A percentile compares a stretch with the other conserved stretches of the same genome.
These are phyloP conservation scores for Jacana jacana DNA, from an alignment of 2,113 vertebrate genomes.

Conservation along the genomic window DNA sequence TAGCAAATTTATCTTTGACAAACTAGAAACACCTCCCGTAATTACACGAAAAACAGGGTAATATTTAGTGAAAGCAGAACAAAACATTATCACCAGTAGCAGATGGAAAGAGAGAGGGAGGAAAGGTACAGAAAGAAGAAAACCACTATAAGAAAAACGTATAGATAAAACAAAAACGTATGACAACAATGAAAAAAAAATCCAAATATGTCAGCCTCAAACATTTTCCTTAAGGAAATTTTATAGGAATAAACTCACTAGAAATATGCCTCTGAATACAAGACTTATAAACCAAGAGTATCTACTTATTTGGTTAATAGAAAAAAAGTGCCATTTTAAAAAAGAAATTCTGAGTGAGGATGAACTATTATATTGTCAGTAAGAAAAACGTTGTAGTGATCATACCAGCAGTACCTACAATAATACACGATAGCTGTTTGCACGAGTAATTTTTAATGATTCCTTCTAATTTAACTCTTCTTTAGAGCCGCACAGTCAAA, in stretches of 20 bases:
- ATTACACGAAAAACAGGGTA: constrained; percentile 10
- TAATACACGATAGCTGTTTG: background rate
- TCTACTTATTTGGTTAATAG: background rate
- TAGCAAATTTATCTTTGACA: constrained; percentile 56
- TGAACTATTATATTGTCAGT: background rate
- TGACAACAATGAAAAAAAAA: background rate
- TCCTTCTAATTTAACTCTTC: background rate
- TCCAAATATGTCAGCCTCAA: background rate
- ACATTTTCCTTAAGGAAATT: background rate
- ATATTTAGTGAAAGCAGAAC: constrained; percentile 17
- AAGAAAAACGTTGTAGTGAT: background rate
- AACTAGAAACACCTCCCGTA: background rate
- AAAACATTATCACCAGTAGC: background rate
- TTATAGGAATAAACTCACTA: background rate
- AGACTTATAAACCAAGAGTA: background rate
- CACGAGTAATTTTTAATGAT: background rate
- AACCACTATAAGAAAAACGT: background rate
- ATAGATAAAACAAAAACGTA: background rate
- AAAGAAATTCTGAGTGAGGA: background rate
- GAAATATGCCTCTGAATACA: background rate
- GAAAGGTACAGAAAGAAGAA: background rate
- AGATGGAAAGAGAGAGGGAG: background rate
- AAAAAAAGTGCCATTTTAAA: background rate
- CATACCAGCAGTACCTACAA: background rate
- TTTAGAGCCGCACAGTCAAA: background rate